phyloP scores from a whole-genome alignment of 2,113 vertebrate species.

The Arenaria interpres region DNA sequence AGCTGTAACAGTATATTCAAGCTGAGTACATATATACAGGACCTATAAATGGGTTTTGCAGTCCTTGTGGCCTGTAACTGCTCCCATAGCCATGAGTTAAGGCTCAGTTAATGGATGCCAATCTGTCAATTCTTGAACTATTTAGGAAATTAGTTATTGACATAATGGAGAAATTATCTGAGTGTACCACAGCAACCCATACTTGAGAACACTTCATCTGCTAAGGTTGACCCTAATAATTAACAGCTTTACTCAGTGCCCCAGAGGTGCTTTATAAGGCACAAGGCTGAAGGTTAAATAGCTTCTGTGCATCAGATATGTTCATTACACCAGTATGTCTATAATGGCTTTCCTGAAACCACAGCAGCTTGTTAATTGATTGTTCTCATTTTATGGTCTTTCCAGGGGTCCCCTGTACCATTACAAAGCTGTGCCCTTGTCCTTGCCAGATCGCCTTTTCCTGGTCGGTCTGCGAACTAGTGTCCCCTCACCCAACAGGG shows the following conservation, averaged over 20 bases:
- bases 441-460: not conserved
- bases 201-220: conserved; percentile 5
- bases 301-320: conserved; percentile 11
- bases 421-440: not conserved
- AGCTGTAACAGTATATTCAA: not conserved
- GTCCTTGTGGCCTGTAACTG: not conserved
- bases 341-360: conserved; percentile 1
- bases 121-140: conserved; percentile 21
- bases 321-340: not conserved
- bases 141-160: conserved; percentile 48
- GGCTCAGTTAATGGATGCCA: not conserved
- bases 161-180: conserved; percentile 35
- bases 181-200: not conserved
- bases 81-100: not conserved
- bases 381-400: not conserved
- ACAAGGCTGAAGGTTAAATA: conserved; percentile 49
- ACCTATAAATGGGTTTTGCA: not conserved
- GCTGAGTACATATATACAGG: not conserved
- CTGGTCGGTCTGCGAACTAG: not conserved
- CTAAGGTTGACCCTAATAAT: conserved; percentile 31
- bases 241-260: conserved; percentile 4
- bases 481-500: accelerated
- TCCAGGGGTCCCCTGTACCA: not conserved
- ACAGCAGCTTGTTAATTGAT: conserved; percentile 37
- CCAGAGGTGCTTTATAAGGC: conserved; percentile 18